Evolutionary conservation across 64 coral and sea anemone genomes (phyloP), one percentile per base, ranked within the genome.

Genomic region (Pocillopora damicornis): DNA sequence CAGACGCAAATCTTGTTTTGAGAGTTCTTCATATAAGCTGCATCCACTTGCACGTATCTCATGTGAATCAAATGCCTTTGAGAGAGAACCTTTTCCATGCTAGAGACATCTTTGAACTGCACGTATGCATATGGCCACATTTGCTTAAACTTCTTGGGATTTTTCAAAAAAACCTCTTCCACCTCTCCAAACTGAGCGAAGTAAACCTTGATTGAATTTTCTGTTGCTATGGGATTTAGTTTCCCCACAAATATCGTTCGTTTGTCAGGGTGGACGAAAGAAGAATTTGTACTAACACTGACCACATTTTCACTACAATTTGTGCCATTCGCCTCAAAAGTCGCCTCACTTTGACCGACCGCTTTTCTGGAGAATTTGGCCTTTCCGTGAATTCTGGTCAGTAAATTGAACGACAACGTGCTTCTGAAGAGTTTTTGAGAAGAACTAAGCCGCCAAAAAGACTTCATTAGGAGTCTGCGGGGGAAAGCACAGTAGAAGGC

Each of bases 201-300:
- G 57, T 92, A 64, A 18, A 82, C 59, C 45, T 80, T 59, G 18
- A 92, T 7, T 18, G 86, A 65, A 30, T 75, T 20, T 82, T 92
- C 61, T 16, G 84, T 87, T 15, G 90, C 42, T 80, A 59, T 61
- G 20, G 67, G 58, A 38, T 59, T 87, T 86, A 92, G 15, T 57
- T 92, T 92, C 0, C 74, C 78, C 34, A 63, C 78, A 80, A 82
- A 92, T 64, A 92, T 26, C 17, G 78, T 92, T 42, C 86, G 88
- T 11, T 92, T 37, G 9, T 88, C 75, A 9, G 91, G 91, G 36
- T 92, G 77, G 18, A 75, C 64, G 11, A n/a, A 11, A 9, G 56
- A 2, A 36, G 22, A 18, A 15, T 37, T 86, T 63, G 13, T 25
- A 5, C 15, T 73, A 15, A 25, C 16, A 15, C 22, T 64, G 18